These are phyloP conservation scores for Harpagifer antarcticus DNA, from an alignment of 2,797 vertebrate genomes.

Conservation along the genomic window DNA sequence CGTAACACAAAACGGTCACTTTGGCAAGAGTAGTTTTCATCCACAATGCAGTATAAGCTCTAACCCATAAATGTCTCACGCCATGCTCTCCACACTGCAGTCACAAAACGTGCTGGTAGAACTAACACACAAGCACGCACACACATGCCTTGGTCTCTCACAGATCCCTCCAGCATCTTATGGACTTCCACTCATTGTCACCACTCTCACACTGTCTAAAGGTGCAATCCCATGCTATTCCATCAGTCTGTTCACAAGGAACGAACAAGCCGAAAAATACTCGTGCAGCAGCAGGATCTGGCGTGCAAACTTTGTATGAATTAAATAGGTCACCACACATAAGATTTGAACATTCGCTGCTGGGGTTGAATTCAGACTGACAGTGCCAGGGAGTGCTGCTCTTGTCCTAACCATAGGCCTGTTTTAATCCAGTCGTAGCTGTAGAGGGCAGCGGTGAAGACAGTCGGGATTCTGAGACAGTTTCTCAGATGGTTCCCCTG, in stretches of 20 bases:
- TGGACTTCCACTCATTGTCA: conserved; percentile 78
- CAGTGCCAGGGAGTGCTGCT: conserved; percentile 59
- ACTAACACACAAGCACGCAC: conserved; percentile 80
- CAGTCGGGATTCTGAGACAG: conserved; percentile 52
- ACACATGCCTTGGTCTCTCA: conserved; percentile 71
- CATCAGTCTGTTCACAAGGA: conserved; percentile 70
- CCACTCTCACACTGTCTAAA: conserved; percentile 74
- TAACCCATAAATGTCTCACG: conserved; percentile 81
- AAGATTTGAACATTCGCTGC: conserved; percentile 67
- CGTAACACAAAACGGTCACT: conserved; percentile 51
- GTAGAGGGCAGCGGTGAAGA: conserved; percentile 44
- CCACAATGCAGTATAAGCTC: conserved; percentile 74
- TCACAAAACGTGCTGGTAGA: conserved; percentile 74
- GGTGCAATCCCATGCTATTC: conserved; percentile 70
- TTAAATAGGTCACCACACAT: conserved; percentile 62
- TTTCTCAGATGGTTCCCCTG: conserved; percentile 51
- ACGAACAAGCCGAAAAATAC: conserved; percentile 55
- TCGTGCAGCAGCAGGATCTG: conserved; percentile 41
- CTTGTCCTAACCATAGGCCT: conserved; percentile 37
- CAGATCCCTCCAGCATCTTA: conserved; percentile 75
- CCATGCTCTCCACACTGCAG: conserved; percentile 79
- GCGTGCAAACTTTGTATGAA: conserved; percentile 35
- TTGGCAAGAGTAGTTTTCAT: conserved; percentile 70
- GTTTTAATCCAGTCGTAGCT: conserved; percentile 39
- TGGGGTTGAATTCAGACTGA: conserved; percentile 68